phyloP scores from a whole-genome alignment of 2,888 invertebrate species.

The Nomada flava region DNA sequence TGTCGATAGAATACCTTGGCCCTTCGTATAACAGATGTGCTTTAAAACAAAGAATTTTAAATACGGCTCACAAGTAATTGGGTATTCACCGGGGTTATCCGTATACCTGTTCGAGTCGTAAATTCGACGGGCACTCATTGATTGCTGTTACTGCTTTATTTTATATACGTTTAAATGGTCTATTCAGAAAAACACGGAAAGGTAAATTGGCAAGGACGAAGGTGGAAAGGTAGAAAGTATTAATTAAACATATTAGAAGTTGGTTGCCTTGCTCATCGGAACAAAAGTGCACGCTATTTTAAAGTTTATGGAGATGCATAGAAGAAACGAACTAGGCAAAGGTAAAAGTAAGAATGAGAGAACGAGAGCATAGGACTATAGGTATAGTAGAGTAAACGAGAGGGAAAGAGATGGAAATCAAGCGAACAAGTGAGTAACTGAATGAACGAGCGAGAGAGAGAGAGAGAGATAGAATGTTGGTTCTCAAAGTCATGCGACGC shows the following conservation, averaged over 20 bases:
- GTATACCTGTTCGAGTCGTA: not conserved
- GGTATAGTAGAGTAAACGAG: slow-evolving; percentile 11
- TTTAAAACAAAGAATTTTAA: slow-evolving; percentile 14
- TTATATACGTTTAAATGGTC: not conserved
- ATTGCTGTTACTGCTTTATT: too few species aligned
- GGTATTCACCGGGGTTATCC: not conserved
- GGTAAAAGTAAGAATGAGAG: slow-evolving; percentile 26
- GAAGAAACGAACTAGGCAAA: slow-evolving; percentile 17
- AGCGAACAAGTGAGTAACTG: slow-evolving; percentile 55
- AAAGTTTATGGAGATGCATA: too few species aligned
- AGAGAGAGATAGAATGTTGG: slow-evolving; percentile 40
- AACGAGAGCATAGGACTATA: slow-evolving; percentile 20
- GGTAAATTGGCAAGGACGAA: not conserved
- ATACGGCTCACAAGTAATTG: not conserved
- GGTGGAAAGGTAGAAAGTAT: not conserved
- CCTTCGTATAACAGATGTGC: not conserved
- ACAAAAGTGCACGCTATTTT: slow-evolving; percentile 5
- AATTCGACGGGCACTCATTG: not conserved
- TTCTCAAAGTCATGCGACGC: slow-evolving; percentile 69
- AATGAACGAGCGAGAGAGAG: slow-evolving; percentile 40
- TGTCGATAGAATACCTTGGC: slow-evolving; percentile 22
- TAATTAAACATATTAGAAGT: not conserved
- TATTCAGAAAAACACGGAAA: not conserved
- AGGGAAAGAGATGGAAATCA: slow-evolving; percentile 36
- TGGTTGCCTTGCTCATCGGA: slow-evolving; percentile 1